Evolutionary conservation across 2,888 invertebrate genomes (phyloP), one percentile per base, ranked within the genome.

Genomic region (Cephus nigrinus): DNA sequence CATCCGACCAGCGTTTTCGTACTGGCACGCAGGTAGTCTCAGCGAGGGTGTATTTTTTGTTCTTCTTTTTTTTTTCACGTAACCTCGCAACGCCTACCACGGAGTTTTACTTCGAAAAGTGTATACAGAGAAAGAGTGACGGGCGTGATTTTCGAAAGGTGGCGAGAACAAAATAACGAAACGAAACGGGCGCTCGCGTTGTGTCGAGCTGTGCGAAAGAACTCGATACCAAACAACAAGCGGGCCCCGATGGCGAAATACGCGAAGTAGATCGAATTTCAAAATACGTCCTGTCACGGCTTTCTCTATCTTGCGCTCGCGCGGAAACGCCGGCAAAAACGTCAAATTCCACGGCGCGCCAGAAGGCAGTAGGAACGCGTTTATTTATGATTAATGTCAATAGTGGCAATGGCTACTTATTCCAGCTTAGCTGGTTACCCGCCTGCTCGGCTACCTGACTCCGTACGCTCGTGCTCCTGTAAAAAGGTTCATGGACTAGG

Each of bases 211-310:
- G 55, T 9, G 55, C 55, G 55, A 55, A 55, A 55, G 55, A 55
- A 55, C 55, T 23, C 55, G 23, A 55, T 23, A 55, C 55, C 55
- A 55, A 55, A 55, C 30, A 74, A 74, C 74, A 34, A 74, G 33
- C 30, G 68, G 74, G 69, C 12, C 12, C 35, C 75, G 74, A 78
- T 83, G 82, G 80, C 73, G 83, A 83, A 84, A 85, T 76, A 40
- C 74, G 77, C 79, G 80, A 84, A 82, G 80, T 84, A 79, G 85
- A 82, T 86, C 82, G 82, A 87, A 86, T 86, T 84, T 86, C 85
- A 84, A 86, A 86, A 86, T 80, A 75, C 69, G 71, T 76, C 36
- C 79, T 75, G 78, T 77, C 68, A 79, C 79, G 76, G 81, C 85
- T 86, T 86, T 86, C 87, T 85, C 85, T 84, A 55, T 55, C 55